Conservation (phyloP, 2,888 invertebrate species). For the Pycnomerus fuliginosus region DNA sequence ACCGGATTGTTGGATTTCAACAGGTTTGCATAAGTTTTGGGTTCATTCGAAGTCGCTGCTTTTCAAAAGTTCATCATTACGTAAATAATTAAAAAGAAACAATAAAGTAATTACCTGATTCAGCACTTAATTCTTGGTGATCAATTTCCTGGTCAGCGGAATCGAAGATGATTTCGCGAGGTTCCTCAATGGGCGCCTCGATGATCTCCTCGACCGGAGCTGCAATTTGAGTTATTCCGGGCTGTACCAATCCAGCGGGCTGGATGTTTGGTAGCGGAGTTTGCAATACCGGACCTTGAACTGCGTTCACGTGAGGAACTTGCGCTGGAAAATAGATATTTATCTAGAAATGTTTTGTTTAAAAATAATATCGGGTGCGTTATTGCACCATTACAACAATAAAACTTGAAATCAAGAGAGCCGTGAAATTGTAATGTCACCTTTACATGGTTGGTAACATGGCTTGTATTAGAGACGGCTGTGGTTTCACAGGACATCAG, state of each 20-base stretch:
- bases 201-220: conserved; percentile 37
- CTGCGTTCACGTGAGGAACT: conserved; percentile 36
- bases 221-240: no score
- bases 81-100: not conserved
- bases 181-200: conserved; percentile 39
- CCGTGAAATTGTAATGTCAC: no score
- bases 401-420: no score
- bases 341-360: not conserved
- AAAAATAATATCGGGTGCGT: no score
- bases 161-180: conserved; percentile 37
- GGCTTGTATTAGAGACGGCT: no score
- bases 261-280: conserved; percentile 35
- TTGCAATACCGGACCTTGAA: conserved; percentile 33
- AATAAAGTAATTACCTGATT: conserved; percentile 12
- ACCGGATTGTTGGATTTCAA: conserved; percentile 64
- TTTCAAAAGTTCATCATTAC: not conserved
- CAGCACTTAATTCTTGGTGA: conserved; percentile 20
- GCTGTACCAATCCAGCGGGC: conserved; percentile 34
- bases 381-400: no score
- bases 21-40: conserved; percentile 86
- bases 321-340: conserved; percentile 17
- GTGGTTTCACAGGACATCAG: no score
- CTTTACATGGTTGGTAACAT: no score
- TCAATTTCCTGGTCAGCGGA: conserved; percentile 37
- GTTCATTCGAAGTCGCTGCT: conserved; percentile 59